Conservation (phyloP, 2,888 invertebrate species). For the Hirtodrosophila confusa region DNA sequence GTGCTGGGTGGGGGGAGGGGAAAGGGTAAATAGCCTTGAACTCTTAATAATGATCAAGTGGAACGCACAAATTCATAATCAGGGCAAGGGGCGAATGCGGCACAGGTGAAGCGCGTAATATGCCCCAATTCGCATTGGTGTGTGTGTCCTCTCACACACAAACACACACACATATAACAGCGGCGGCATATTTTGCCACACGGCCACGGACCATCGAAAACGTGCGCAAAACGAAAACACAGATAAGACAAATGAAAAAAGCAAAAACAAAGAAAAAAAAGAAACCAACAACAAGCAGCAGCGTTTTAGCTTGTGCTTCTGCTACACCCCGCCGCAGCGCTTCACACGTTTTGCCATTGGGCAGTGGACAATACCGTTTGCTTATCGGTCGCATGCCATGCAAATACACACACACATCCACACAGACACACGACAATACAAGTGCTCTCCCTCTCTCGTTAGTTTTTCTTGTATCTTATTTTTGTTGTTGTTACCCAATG, state of each 20-base stretch:
- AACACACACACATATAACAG: slow-evolving; percentile 6
- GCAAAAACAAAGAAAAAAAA: slow-evolving; percentile 33
- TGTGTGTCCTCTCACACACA: background rate
- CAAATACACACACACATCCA: slow-evolving; percentile 22
- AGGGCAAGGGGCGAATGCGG: background rate
- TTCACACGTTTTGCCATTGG: slow-evolving; percentile 32
- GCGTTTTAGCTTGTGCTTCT: no score
- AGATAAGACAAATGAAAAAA: slow-evolving; percentile 61
- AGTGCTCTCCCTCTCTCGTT: slow-evolving; percentile 7
- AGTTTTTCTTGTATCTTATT: background rate
- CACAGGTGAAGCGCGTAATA: slow-evolving; percentile 51
- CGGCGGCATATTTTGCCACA: slow-evolving; percentile 54
- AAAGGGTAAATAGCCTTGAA: slow-evolving; percentile 50
- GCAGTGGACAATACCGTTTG: slow-evolving; percentile 59
- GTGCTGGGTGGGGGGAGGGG: no score
- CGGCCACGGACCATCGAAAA: slow-evolving; percentile 56
- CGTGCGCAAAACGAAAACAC: slow-evolving; percentile 74
- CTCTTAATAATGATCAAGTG: slow-evolving; percentile 39
- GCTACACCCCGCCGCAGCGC: background rate
- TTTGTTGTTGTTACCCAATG: slow-evolving; percentile 33
- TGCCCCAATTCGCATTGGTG: slow-evolving; percentile 42
- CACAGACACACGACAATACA: slow-evolving; percentile 2
- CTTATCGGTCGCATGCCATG: slow-evolving; percentile 64
- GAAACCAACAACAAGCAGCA: slow-evolving; percentile 4
- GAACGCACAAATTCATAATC: slow-evolving; percentile 7